Conservation (phyloP, 2,888 invertebrate species). For the Tetropium fuscum region DNA sequence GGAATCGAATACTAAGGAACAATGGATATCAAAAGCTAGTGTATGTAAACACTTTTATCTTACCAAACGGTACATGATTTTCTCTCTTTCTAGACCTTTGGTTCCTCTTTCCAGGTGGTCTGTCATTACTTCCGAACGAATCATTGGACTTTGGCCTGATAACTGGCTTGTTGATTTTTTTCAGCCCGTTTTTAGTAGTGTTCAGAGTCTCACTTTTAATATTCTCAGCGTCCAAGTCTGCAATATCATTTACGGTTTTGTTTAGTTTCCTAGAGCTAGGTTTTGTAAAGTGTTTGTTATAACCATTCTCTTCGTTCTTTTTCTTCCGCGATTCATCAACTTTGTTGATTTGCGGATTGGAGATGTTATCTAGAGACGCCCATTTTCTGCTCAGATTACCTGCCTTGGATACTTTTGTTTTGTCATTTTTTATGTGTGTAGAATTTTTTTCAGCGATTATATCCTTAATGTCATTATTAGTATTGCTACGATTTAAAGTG, state of each 20-base stretch:
- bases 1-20: too few species aligned
- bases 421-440: constrained; percentile 59
- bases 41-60: constrained; percentile 28
- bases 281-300: constrained; percentile 66
- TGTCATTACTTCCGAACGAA: constrained; percentile 53
- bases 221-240: constrained; percentile 54
- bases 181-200: constrained; percentile 55
- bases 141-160: constrained; percentile 55
- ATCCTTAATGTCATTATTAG: constrained; percentile 68
- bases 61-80: constrained; percentile 61
- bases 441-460: constrained; percentile 53
- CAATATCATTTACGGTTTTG: constrained; percentile 59
- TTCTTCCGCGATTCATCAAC: constrained; percentile 61
- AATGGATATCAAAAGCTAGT: too few species aligned
- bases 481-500: constrained; percentile 68
- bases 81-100: constrained; percentile 69
- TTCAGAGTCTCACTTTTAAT: constrained; percentile 56
- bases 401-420: constrained; percentile 62
- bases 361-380: constrained; percentile 71
- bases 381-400: constrained; percentile 69
- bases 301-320: constrained; percentile 61
- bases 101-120: constrained; percentile 67
- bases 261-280: constrained; percentile 65
- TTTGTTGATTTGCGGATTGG: constrained; percentile 65
- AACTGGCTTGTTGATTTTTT: constrained; percentile 57